phyloP scores from a whole-genome alignment of 2,888 invertebrate genomes.

The Limnephilus lunatus region DNA sequence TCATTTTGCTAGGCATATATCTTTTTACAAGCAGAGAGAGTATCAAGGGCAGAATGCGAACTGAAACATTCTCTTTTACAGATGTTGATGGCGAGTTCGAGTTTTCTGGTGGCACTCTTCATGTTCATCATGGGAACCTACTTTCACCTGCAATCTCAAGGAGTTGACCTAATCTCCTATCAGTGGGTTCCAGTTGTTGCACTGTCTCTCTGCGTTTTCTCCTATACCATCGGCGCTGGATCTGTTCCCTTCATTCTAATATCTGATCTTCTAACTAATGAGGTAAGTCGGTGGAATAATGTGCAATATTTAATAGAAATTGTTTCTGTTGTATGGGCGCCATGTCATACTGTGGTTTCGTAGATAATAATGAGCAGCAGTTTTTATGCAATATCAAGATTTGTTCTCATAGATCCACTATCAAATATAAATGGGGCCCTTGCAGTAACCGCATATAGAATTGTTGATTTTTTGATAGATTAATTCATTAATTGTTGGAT shows the following conservation, averaged over 20 bases:
- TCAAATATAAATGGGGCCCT: too few relatives aligned
- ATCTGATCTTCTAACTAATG: conserved; percentile 54
- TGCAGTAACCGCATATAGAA: too few relatives aligned
- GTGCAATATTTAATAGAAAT: neutral
- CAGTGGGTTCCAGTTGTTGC: conserved; percentile 58
- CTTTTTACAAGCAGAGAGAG: neutral
- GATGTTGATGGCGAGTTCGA: conserved; percentile 49
- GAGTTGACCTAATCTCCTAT: conserved; percentile 8
- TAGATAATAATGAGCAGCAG: too few relatives aligned
- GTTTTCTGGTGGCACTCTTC: conserved; percentile 36
- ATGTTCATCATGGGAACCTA: conserved; percentile 51
- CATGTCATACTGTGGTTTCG: too few relatives aligned
- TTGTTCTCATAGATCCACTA: too few relatives aligned
- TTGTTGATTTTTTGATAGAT: too few relatives aligned
- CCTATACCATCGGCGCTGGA: conserved; percentile 55
- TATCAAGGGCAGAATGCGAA: too few relatives aligned
- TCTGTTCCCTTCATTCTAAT: conserved; percentile 54
- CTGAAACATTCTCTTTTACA: neutral
- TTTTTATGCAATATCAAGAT: too few relatives aligned
- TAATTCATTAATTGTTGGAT: too few relatives aligned
- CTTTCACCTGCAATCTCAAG: conserved; percentile 44
- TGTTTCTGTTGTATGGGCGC: too few relatives aligned
- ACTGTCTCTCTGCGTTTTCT: conserved; percentile 55
- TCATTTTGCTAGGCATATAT: too few relatives aligned
- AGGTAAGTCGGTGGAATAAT: conserved; percentile 34